A percentile compares a stretch with the other conserved stretches of the same genome.
Conservation (phyloP, 2,888 invertebrate species). For the Tetranychus piercei region DNA sequence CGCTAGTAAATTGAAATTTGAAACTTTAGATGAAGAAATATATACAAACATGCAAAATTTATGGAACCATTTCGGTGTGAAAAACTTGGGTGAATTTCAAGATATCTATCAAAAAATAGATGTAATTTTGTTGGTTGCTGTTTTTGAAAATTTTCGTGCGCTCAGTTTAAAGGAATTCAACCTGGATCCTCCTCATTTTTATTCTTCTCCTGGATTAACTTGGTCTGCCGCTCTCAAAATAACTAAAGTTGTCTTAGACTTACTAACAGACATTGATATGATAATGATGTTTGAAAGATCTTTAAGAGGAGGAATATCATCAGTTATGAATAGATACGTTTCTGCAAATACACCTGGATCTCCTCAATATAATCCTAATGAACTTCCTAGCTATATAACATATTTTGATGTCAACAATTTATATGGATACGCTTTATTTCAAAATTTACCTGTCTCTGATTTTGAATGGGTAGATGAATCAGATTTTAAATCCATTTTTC, state of each 20-base stretch:
- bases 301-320: constrained; percentile 9
- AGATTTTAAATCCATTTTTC: background rate
- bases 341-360: constrained; percentile 11
- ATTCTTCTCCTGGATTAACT: no score
- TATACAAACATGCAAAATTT: background rate
- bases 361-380: background rate
- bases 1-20: background rate
- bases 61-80: background rate
- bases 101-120: background rate
- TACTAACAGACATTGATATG: background rate
- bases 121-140: background rate
- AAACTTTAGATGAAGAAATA: background rate
- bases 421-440: constrained; percentile 5
- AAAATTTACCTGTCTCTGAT: constrained; percentile 18
- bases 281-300: background rate
- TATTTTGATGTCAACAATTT: constrained; percentile 7
- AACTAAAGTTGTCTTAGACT: no score
- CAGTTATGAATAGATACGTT: constrained; percentile 1
- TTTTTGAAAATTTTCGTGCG: background rate
- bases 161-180: background rate
- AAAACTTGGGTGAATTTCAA: background rate
- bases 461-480: constrained; percentile 14
- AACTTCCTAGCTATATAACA: background rate
- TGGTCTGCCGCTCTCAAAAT: no score
- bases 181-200: background rate